Evolutionary conservation across 2,113 vertebrate genomes (phyloP).

Genomic region (Percina caprodes): DNA sequence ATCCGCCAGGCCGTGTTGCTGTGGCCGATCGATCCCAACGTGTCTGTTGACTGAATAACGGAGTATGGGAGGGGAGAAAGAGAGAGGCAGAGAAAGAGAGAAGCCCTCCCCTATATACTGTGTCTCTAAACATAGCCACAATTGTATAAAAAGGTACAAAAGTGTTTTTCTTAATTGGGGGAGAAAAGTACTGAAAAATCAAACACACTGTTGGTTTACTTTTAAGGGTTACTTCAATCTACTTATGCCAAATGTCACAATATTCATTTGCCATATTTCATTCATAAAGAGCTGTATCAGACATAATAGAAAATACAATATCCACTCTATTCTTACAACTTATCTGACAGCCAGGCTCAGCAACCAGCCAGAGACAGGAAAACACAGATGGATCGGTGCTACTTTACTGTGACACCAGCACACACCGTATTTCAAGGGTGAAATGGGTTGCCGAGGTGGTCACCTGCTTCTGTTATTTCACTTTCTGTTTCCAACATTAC

Average conservation of each 20-base stretch:
- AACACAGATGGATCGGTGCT: slow-evolving; percentile 8
- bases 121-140: slow-evolving; percentile 40
- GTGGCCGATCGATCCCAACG: slow-evolving; percentile 81
- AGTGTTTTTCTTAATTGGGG: slow-evolving; percentile 27
- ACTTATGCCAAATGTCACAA: not conserved
- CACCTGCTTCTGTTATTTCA: slow-evolving; percentile 27
- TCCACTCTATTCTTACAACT: not conserved
- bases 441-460: slow-evolving; percentile 32
- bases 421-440: slow-evolving; percentile 49
- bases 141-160: slow-evolving; percentile 49
- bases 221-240: slow-evolving; percentile 17
- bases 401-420: slow-evolving; percentile 21
- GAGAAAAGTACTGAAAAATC: slow-evolving; percentile 4
- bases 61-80: slow-evolving; percentile 60
- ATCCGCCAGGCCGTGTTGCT: slow-evolving; percentile 81
- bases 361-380: slow-evolving; percentile 8
- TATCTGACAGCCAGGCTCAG: slow-evolving; percentile 11
- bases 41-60: slow-evolving; percentile 84
- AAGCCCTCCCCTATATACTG: slow-evolving; percentile 27
- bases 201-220: not conserved
- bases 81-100: slow-evolving; percentile 31
- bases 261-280: not conserved
- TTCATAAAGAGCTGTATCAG: not conserved
- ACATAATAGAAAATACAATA: slow-evolving; percentile 1
- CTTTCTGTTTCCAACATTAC: slow-evolving; percentile 48